A percentile compares a stretch with the other conserved stretches of the same genome.
phyloP scores from a whole-genome alignment of 2,113 vertebrate species.

The Trochalopteron elliotii region DNA sequence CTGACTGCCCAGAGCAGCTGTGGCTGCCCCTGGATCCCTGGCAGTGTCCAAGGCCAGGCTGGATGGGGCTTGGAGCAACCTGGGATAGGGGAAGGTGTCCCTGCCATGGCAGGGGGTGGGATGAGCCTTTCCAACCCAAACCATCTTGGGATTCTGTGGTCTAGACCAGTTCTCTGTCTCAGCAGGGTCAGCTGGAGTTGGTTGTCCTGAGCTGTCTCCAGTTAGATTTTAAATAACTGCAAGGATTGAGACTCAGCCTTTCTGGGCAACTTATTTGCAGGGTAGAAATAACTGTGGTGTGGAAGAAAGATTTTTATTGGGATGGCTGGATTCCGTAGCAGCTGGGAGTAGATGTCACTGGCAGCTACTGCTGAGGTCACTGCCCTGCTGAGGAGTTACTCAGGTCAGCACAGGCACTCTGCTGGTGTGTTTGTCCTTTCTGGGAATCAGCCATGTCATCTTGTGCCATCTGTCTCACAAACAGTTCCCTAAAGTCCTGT shows the following conservation, averaged over 20 bases:
- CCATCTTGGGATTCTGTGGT: no score
- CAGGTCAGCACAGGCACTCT: rapidly evolving
- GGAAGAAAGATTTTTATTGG: neutral
- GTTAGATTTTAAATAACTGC: neutral
- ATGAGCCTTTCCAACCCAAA: no score
- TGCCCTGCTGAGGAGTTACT: rapidly evolving
- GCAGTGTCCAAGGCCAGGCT: no score
- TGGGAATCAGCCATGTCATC: rapidly evolving
- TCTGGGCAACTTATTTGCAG: neutral
- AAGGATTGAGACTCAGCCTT: no score
- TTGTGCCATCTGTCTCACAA: neutral
- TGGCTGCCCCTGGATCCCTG: no score
- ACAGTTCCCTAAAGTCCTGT: neutral
- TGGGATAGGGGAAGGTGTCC: no score
- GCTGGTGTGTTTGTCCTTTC: neutral
- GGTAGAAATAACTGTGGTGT: neutral
- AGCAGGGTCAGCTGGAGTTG: neutral
- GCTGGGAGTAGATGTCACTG: neutral
- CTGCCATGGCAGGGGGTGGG: no score
- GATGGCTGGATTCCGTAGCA: neutral
- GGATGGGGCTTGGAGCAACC: no score
- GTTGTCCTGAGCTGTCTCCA: neutral
- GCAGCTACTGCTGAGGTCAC: rapidly evolving
- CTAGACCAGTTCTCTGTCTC: neutral
- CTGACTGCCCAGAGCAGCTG: no score